phyloP scores from a whole-genome alignment of 1,140 invertebrate species.

The Pachypsylla venusta region DNA sequence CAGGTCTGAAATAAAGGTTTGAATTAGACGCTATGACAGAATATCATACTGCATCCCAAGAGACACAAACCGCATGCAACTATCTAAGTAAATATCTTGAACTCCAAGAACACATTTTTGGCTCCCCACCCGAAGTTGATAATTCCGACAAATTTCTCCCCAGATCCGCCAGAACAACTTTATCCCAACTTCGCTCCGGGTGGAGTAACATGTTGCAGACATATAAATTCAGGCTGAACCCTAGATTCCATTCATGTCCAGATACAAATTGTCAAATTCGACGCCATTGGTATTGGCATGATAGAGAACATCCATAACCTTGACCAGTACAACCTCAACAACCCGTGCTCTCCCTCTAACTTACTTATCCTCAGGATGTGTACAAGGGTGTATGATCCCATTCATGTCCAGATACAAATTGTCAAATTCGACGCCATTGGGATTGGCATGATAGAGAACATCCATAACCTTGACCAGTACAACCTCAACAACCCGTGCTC shows the following conservation, averaged over 20 bases:
- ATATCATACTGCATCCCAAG: conserved; percentile 12
- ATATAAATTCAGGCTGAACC: too few relatives aligned
- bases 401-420: conserved; percentile 99
- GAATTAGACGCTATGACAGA: too few relatives aligned
- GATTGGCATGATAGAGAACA: conserved; percentile 76
- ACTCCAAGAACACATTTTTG: not conserved
- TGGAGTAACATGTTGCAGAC: too few relatives aligned
- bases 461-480: conserved; percentile 76
- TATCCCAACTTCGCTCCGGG: too few relatives aligned
- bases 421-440: conserved; percentile 95
- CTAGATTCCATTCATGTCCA: conserved; percentile 99
- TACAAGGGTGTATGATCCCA: conserved; percentile 99
- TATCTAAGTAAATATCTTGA: conserved; percentile 12
- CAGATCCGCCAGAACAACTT: too few relatives aligned
- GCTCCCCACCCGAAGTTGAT: too few relatives aligned
- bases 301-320: too few relatives aligned
- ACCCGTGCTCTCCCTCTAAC: too few relatives aligned
- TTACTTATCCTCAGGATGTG: conserved; percentile 95
- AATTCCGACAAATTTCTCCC: too few relatives aligned
- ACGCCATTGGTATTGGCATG: conserved; percentile 95
- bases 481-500: too few relatives aligned
- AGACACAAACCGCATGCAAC: not conserved
- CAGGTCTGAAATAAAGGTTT: conserved; percentile 47
- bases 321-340: too few relatives aligned
- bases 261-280: conserved; percentile 97